phyloP scores from a whole-genome alignment of 30 jellyfish, hydroid and myxozoan genomes.

The Morbakka virulenta region DNA sequence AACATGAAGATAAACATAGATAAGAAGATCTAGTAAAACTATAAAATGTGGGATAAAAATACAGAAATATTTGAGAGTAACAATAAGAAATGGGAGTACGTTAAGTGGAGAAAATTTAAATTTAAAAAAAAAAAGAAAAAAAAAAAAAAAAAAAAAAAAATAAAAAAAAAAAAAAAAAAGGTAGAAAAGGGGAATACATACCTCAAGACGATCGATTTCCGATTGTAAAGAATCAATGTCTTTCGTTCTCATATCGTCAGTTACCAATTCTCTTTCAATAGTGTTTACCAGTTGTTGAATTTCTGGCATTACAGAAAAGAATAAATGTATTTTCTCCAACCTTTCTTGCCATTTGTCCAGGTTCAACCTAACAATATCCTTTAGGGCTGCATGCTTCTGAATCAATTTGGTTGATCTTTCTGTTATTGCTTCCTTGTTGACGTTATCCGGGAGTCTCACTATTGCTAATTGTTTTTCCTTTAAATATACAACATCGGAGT shows the following conservation, averaged over 20 bases:
- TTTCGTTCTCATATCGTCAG: slow-evolving; percentile 50
- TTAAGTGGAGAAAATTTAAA: no score
- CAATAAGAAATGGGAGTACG: no score
- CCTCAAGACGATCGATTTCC: slow-evolving; percentile 64
- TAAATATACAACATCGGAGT: slow-evolving; percentile 12
- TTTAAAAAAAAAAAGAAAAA: no score
- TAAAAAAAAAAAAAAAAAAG: background rate
- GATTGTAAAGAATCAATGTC: slow-evolving; percentile 56
- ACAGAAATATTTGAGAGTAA: no score
- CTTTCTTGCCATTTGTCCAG: slow-evolving; percentile 49
- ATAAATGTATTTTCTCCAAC: slow-evolving; percentile 49
- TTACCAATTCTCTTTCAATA: slow-evolving; percentile 30
- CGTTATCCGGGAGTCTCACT: slow-evolving; percentile 26
- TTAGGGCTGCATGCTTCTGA: slow-evolving; percentile 54
- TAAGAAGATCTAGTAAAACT: no score
- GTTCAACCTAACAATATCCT: slow-evolving; percentile 26
- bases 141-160: no score
- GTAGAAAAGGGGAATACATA: slow-evolving; percentile 1
- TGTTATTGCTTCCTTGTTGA: slow-evolving; percentile 48
- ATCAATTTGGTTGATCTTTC: slow-evolving; percentile 56
- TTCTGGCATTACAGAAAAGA: slow-evolving; percentile 44
- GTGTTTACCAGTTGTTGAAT: slow-evolving; percentile 71
- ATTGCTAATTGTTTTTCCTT: slow-evolving; percentile 19
- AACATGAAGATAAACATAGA: no score
- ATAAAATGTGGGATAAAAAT: no score